Percentiles rank a stretch among this genome's conserved stretches.
phyloP scores from a whole-genome alignment of 2,113 vertebrate genomes.

The Pseudopodoces humilis region DNA sequence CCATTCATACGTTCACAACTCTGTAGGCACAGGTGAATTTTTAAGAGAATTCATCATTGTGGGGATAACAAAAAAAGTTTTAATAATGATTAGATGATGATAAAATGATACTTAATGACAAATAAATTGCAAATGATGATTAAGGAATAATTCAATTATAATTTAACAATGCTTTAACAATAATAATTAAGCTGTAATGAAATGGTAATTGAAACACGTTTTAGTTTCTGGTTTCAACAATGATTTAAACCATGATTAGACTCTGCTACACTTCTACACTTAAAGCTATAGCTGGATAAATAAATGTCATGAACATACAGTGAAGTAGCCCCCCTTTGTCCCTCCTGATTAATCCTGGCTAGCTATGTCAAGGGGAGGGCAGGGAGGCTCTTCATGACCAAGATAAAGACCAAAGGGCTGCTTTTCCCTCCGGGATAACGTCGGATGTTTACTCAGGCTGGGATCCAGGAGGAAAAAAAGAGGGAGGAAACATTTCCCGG shows the following conservation, averaged over 20 bases:
- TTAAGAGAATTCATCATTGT: neutral
- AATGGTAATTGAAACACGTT: neutral
- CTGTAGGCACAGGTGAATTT: neutral
- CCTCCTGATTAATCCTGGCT: too few species aligned
- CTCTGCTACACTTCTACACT: neutral
- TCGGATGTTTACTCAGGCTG: too few species aligned
- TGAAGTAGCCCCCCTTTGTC: too few species aligned
- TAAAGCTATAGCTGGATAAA: neutral
- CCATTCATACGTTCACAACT: neutral
- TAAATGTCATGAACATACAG: neutral
- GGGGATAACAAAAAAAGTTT: neutral
- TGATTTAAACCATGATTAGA: neutral
- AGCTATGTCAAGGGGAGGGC: too few species aligned
- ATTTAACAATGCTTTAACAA: neutral
- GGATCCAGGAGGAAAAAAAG: too few species aligned
- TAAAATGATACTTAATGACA: neutral
- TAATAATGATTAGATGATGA: neutral
- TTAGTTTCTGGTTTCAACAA: neutral
- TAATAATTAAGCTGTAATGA: neutral
- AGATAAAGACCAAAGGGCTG: too few species aligned
- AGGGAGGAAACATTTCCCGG: too few species aligned
- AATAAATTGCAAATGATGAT: neutral
- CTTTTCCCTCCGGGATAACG: too few species aligned
- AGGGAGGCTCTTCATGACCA: too few species aligned
- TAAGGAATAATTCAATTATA: neutral